Evolutionary conservation across 2,797 vertebrate species (phyloP).

Genomic region (Chiroxiphia lanceolata): DNA sequence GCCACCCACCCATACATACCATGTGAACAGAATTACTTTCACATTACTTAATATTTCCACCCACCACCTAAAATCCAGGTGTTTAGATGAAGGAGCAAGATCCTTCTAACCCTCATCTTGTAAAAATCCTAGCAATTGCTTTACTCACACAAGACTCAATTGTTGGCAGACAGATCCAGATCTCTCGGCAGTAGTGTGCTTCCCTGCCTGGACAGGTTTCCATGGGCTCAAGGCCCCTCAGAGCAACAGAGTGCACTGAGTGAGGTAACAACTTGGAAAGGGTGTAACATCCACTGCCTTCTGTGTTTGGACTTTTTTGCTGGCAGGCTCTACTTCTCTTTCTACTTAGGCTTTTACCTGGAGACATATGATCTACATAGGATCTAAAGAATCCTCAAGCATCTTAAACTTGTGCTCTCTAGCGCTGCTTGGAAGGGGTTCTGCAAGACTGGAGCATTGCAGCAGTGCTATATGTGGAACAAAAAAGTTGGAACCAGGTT

Average conservation of each 20-base stretch:
- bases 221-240: neutral
- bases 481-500: neutral
- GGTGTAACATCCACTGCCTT: neutral
- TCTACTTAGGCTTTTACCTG: neutral
- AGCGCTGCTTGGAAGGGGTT: neutral
- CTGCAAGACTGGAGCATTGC: neutral
- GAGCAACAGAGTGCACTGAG: neutral
- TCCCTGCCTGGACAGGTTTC: constrained; percentile 24
- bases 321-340: neutral
- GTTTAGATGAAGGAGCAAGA: neutral
- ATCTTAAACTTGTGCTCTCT: neutral
- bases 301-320: neutral
- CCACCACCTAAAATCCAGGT: constrained; percentile 1
- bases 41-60: constrained; percentile 34
- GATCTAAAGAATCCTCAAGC: neutral
- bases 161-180: neutral
- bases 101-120: constrained; percentile 15
- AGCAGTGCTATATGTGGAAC: neutral
- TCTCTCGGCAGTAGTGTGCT: neutral
- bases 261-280: constrained; percentile 41
- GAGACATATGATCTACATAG: neutral
- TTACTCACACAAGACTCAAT: neutral
- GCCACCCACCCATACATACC: neutral
- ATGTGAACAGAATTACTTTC: neutral
- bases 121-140: constrained; percentile 21